phyloP scores from a whole-genome alignment of 1,140 invertebrate genomes.

The Schmidtea mediterranea region DNA sequence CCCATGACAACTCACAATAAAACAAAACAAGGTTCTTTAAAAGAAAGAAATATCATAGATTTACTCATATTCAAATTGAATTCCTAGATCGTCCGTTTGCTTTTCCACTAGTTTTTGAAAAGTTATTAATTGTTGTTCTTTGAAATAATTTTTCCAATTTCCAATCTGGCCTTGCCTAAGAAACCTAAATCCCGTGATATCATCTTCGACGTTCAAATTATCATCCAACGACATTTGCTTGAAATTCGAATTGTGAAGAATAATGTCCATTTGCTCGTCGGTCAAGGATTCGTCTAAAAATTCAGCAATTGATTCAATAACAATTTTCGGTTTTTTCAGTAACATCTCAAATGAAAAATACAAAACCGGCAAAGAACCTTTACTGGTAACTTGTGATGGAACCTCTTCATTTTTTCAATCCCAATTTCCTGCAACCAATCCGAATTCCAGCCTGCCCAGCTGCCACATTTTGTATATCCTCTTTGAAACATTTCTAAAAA shows the following conservation, averaged over 20 bases:
- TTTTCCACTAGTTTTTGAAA: too few species aligned
- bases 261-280: background rate
- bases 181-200: background rate
- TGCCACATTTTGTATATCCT: background rate
- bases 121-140: background rate
- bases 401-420: too few species aligned
- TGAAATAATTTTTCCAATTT: background rate
- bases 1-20: too few species aligned
- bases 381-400: too few species aligned
- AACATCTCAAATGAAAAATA: too few species aligned
- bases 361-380: too few species aligned
- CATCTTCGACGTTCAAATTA: background rate
- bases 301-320: background rate
- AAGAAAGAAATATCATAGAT: too few species aligned
- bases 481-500: slow-evolving; percentile 18
- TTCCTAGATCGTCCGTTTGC: too few species aligned
- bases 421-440: too few species aligned
- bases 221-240: background rate
- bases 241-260: background rate
- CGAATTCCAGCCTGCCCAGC: background rate
- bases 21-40: too few species aligned
- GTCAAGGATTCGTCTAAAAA: background rate
- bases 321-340: too few species aligned
- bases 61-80: too few species aligned
- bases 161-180: background rate